Percentiles rank a stretch among this genome's conserved stretches.
Evolutionary conservation across 2,113 vertebrate species (phyloP).

Genomic region (Setophaga petechia): DNA sequence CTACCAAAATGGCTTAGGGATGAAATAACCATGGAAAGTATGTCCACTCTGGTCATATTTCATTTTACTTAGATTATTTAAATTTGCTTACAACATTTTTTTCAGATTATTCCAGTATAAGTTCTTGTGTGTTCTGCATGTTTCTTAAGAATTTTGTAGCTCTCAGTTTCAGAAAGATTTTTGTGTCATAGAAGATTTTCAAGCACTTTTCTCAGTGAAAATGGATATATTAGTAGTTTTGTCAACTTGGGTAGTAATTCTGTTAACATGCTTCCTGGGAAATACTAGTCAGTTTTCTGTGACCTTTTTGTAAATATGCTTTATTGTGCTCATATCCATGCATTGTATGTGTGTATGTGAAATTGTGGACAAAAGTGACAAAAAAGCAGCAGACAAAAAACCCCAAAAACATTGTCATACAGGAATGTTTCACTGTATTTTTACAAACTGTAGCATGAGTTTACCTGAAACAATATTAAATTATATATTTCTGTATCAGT

Average conservation of each 20-base stretch:
- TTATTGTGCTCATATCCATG: background rate
- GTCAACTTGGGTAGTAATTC: background rate
- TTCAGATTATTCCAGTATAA: background rate
- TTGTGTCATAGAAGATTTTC: background rate
- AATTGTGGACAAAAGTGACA: background rate
- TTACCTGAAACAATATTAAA: background rate
- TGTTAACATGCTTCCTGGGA: background rate
- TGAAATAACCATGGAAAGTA: background rate
- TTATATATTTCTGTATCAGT: background rate
- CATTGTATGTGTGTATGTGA: background rate
- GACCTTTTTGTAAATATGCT: background rate
- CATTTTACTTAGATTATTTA: background rate
- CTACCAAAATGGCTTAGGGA: background rate
- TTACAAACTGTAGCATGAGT: background rate
- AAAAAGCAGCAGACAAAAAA: background rate
- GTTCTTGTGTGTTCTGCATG: background rate
- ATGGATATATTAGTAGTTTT: background rate
- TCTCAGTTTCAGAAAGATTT: background rate
- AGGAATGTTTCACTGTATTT: background rate
- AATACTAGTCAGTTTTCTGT: background rate
- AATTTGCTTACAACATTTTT: background rate
- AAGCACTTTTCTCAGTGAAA: background rate
- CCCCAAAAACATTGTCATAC: background rate
- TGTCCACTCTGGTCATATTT: background rate
- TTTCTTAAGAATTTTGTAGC: background rate